Base-by-base conservation (phyloP, 2,888 invertebrate species). In the Pyrrhosoma nymphula region DNA sequence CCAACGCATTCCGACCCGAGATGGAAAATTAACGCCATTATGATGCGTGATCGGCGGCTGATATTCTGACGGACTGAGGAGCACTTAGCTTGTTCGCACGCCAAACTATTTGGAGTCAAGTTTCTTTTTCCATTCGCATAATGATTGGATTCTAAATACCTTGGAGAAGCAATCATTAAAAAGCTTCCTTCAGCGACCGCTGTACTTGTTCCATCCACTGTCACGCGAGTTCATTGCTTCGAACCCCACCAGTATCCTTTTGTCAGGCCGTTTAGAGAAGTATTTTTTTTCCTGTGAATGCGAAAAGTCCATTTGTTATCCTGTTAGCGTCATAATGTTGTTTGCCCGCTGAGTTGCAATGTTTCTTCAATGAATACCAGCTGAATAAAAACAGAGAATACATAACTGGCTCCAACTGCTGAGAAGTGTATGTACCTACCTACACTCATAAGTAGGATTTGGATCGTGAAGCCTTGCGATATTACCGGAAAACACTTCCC, bases 1-100 rank as follows among this genome's bases (percentile, higher is more conserved):
- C 35, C 26, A 60, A 26, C 16, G 47, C 63, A 93, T 69, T 93
- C 47, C 93, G 39, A 16, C 8, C 93, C 75, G 69, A 93, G 69
- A 93, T 93, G 63, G 93, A 39, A 93, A 93, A 93, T 93, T 93
- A 47, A 47, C 93, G 69, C 63, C 47, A 47, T 93, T 75, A 63
- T 35, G 47, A 39, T 93, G 55, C 69, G 47, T 47, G 39, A 93
- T 69, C 8, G n/a, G 75, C 14, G 35, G 47, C 23, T 93, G 47
- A n/a, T 93, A 55, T 69, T 75, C 16, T 47, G 69, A 35, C 6
- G 69, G 47, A 16, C 26, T n/a, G 14, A 75, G 8, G 35, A n/a
- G 47, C 2, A n/a, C 39, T 0, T n/a, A 69, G 20, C 35, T 47
- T 26, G 69, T 93, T 26, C 20, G 55, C 35, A 3, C 82, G 14